Percentiles rank a stretch among this genome's conserved stretches.
phyloP scores from a whole-genome alignment of 1,140 invertebrate genomes.

The Anadara kagoshimensis region DNA sequence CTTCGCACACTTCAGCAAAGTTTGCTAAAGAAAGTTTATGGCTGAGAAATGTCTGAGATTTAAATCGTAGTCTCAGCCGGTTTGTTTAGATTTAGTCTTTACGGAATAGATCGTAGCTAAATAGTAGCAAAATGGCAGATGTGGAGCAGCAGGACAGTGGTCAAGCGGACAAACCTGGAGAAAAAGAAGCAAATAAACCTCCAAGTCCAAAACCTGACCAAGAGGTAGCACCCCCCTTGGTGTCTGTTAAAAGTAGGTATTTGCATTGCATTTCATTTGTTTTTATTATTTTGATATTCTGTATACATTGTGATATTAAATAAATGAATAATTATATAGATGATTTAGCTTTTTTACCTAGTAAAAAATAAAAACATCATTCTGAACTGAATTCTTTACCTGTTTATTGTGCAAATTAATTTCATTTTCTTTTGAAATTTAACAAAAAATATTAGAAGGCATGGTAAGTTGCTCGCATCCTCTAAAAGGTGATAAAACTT shows the following conservation, averaged over 20 bases:
- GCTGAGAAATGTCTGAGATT: not conserved
- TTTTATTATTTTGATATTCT: not conserved
- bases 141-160: constrained; percentile 44
- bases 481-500: too few species aligned
- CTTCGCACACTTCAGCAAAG: constrained; percentile 2
- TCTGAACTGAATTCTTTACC: too few species aligned
- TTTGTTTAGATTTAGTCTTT: not conserved
- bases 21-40: not conserved
- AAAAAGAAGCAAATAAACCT: constrained; percentile 63
- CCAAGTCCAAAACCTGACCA: constrained; percentile 63
- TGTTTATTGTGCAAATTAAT: too few species aligned
- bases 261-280: not conserved
- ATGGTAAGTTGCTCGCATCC: too few species aligned
- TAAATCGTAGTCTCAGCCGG: not conserved
- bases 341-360: too few species aligned
- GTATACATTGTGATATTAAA: not conserved
- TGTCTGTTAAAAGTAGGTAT: constrained; percentile 44
- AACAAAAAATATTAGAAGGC: too few species aligned
- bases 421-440: too few species aligned
- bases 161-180: constrained; percentile 36
- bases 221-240: constrained; percentile 60
- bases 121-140: constrained; percentile 39
- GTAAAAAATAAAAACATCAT: too few species aligned
- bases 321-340: not conserved
- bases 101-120: not conserved